phyloP scores from a whole-genome alignment of 1,140 invertebrate species.

The Drosophila busckii region DNA sequence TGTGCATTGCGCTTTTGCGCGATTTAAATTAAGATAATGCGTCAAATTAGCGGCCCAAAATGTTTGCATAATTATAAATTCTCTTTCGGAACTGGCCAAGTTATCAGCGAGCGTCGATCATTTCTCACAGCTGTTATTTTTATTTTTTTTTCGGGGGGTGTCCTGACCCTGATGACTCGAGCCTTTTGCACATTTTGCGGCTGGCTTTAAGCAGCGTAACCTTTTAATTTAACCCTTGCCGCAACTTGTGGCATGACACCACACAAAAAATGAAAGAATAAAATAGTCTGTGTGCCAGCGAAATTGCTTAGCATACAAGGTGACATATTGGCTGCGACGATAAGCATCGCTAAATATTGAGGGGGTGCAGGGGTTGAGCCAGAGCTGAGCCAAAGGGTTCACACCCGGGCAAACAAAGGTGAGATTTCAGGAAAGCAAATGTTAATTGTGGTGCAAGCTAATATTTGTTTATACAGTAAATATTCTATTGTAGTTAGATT shows the following conservation, averaged over 20 bases:
- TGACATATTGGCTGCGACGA: constrained; percentile 68
- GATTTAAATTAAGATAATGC: constrained; percentile 74
- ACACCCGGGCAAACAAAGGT: constrained; percentile 7
- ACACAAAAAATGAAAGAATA: too few species aligned
- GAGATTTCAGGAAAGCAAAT: too few species aligned
- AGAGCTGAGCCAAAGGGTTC: constrained; percentile 22
- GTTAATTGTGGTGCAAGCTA: too few species aligned
- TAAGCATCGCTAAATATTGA: constrained; percentile 56
- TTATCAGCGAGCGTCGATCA: constrained; percentile 54
- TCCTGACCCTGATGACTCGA: constrained; percentile 58
- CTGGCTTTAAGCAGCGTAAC: constrained; percentile 53
- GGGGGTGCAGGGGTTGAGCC: constrained; percentile 13
- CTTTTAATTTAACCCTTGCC: constrained; percentile 66
- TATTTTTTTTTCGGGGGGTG: constrained; percentile 23
- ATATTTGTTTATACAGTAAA: too few species aligned
- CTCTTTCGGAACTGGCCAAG: constrained; percentile 51
- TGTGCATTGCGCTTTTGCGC: constrained; percentile 64
- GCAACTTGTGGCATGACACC: constrained; percentile 57
- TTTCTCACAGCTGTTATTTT: constrained; percentile 65
- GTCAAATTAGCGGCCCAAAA: constrained; percentile 72
- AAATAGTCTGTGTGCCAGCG: constrained; percentile 30
- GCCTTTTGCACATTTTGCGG: constrained; percentile 40
- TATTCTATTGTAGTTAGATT: too few species aligned
- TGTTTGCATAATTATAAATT: constrained; percentile 69
- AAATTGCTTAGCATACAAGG: constrained; percentile 51